These are phyloP conservation scores for Aphrophora alni DNA, from an alignment of 2,888 invertebrate genomes.

Conservation along the genomic window DNA sequence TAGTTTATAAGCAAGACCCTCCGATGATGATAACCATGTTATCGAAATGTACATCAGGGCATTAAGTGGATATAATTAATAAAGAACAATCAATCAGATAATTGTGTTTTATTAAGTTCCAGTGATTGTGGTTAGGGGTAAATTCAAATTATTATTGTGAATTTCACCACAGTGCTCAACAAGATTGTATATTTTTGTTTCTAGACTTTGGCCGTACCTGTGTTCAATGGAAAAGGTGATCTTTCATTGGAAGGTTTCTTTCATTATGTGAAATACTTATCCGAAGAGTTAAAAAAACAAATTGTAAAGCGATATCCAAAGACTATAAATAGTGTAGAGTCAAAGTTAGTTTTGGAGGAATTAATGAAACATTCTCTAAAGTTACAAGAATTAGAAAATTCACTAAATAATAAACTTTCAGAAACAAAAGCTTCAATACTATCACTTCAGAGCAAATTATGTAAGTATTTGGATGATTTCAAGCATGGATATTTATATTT, in stretches of 20 bases:
- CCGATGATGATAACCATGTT: no score
- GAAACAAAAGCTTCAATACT: background rate
- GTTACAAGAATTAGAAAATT: background rate
- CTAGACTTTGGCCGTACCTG: background rate
- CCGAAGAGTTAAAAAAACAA: background rate
- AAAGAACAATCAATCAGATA: no score
- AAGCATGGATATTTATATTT: no score
- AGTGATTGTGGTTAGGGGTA: no score
- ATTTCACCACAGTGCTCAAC: no score
- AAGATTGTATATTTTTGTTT: no score
- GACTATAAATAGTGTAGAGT: background rate
- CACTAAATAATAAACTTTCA: background rate
- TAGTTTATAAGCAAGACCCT: no score
- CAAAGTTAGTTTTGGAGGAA: background rate
- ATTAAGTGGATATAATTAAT: no score
- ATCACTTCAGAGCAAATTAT: background rate
- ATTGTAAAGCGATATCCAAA: background rate
- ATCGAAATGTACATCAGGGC: no score
- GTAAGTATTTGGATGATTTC: no score
- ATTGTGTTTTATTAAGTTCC: no score
- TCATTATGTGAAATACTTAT: background rate
- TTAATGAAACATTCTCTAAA: background rate
- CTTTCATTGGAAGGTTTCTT: background rate
- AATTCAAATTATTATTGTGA: no score
- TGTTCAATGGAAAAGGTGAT: background rate